phyloP scores from a whole-genome alignment of 2,797 vertebrate genomes.

The Lagodon rhomboides region DNA sequence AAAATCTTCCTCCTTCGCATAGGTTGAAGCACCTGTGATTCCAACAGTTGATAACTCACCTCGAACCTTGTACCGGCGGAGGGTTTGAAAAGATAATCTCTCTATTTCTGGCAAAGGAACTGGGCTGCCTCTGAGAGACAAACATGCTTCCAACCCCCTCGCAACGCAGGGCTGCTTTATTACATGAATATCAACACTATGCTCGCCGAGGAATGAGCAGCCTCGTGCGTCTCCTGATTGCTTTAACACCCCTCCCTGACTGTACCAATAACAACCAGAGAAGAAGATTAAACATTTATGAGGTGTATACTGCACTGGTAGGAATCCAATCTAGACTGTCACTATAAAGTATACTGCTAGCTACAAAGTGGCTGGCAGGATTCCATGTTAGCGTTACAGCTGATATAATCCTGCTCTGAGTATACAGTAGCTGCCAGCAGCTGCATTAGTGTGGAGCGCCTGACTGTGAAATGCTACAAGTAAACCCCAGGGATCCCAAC shows the following conservation, averaged over 20 bases:
- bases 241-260: constrained; percentile 72
- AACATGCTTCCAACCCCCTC: constrained; percentile 22
- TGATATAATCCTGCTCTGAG: constrained; percentile 75
- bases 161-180: constrained; percentile 43
- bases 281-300: constrained; percentile 86
- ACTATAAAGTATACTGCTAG: constrained; percentile 74
- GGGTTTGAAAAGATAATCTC: constrained; percentile 40
- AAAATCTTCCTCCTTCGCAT: constrained; percentile 18
- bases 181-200: constrained; percentile 52
- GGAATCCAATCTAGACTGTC: constrained; percentile 82
- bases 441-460: constrained; percentile 71
- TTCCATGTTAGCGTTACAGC: constrained; percentile 74
- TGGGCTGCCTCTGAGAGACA: constrained; percentile 19
- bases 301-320: constrained; percentile 78
- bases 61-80: constrained; percentile 20
- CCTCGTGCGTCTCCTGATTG: constrained; percentile 66
- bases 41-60: constrained; percentile 58
- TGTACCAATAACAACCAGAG: constrained; percentile 81
- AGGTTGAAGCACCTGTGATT: constrained; percentile 51
- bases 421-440: constrained; percentile 66
- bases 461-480: constrained; percentile 74
- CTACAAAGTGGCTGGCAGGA: constrained; percentile 73
- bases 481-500: constrained; percentile 66
- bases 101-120: constrained; percentile 52
- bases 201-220: constrained; percentile 47